Evolutionary conservation across 37 sponge, comb jelly and placozoan species (phyloP), one percentile per base, ranked within the genome.

Genomic region (Chondrilla cf. caribensis): DNA sequence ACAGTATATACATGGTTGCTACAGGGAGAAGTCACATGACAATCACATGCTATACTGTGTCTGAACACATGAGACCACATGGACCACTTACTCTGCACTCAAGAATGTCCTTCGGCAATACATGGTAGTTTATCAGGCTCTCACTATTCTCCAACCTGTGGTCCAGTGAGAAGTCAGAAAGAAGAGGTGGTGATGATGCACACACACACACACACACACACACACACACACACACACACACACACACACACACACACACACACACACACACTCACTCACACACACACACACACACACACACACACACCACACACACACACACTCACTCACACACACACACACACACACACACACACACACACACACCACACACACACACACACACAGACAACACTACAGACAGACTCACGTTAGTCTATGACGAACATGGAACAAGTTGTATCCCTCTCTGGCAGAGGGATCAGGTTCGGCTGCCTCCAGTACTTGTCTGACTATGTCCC

Each of bases 71-170:
- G n/a, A n/a, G n/a, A n/a, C n/a, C 51, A 81, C 11, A 37, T 9
- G 43, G 19, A 78, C 29, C 7, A 84, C 94, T 87, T 72, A 94
- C 94, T 54, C 86, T 85, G 51, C 90, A 94, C 79, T 94, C 94
- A 38, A 94, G 82, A 7, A 81, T 60, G 65, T 94, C 94, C 77
- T 85, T 68, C 0, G 82, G 75, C 18, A 87, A 47, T 19, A 90
- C 70, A 0, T 85, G 55, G 58, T 90, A 94, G 71, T 82, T 64
- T 2, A 94, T 81, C 88, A 94, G 82, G 38, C 94, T 92, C 70
- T 92, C 92, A 14, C 65, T 58, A 62, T 62, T 62, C 64, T 29
- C 75, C 11, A 72, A 72, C 5, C 29, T 40, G 29, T 7, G 28
- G 39, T 6, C 8, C 5, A 72, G 75, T 72, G 19, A 21, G 19